These are phyloP conservation scores for Entomobrya proxima DNA, from an alignment of 2,888 invertebrate genomes.

Conservation along the genomic window DNA sequence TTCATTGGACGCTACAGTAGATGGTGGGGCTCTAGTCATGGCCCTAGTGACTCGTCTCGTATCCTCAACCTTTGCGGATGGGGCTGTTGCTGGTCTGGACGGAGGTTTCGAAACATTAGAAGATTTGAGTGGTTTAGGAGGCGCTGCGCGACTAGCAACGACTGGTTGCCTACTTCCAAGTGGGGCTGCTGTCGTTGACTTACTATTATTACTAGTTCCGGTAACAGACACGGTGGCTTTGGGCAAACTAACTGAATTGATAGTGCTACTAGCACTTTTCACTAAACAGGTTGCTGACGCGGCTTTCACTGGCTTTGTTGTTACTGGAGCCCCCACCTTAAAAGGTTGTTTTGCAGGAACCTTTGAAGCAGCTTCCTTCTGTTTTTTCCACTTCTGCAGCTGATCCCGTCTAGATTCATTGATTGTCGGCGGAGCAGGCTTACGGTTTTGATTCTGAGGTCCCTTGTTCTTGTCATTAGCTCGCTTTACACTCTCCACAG, in stretches of 20 bases:
- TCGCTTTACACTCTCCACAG: no score
- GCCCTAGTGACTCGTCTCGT: conserved; percentile 67
- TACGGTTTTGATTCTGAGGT: not conserved
- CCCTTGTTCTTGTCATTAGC: not conserved
- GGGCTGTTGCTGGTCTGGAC: not conserved
- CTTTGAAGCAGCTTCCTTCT: conserved; percentile 61
- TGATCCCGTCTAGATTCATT: conserved; percentile 50
- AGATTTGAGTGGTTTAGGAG: not conserved
- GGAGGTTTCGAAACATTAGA: not conserved
- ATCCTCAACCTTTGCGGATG: not conserved
- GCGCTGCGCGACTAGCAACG: no score
- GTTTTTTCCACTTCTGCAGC: conserved; percentile 68
- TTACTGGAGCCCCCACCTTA: conserved; percentile 31
- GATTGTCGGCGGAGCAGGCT: not conserved
- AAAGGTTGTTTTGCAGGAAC: conserved; percentile 44
- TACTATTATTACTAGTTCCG: no score
- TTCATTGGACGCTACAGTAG: not conserved
- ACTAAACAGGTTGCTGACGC: not conserved
- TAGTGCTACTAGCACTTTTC: not conserved
- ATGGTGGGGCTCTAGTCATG: conserved; percentile 63
- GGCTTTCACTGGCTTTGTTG: not conserved
- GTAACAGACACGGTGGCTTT: no score
- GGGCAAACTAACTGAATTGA: not conserved
- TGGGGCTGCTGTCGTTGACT: not conserved
- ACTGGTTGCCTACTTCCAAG: no score